Percentiles rank a stretch among this genome's conserved stretches.
These are phyloP conservation scores for Ornithorhynchus anatinus DNA, from an alignment of 2,113 vertebrate species.

Conservation along the genomic window DNA sequence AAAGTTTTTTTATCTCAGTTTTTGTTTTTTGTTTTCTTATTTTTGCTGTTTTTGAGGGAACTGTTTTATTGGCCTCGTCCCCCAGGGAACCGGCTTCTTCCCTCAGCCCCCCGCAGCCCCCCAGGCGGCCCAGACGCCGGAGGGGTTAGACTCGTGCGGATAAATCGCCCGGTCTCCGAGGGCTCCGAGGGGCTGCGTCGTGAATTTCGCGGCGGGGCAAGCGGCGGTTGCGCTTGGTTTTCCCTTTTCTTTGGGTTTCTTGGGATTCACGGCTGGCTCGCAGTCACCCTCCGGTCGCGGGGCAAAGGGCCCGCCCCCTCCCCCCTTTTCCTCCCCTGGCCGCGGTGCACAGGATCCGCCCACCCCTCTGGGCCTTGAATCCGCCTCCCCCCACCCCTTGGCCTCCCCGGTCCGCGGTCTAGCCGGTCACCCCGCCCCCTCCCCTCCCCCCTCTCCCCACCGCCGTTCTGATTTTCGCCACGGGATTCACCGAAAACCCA, in stretches of 20 bases:
- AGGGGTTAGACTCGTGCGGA: too few species aligned
- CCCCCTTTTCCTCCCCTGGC: too few species aligned
- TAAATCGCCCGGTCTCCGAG: too few species aligned
- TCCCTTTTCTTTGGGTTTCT: conserved; percentile 61
- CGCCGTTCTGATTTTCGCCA: conserved; percentile 61
- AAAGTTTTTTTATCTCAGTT: too few species aligned
- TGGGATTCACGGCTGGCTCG: conserved; percentile 61
- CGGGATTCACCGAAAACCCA: conserved; percentile 51
- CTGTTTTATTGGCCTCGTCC: too few species aligned
- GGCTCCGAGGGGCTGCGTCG: not conserved
- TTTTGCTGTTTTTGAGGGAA: too few species aligned
- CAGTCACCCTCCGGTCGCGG: conserved; percentile 56
- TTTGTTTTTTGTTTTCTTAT: too few species aligned
- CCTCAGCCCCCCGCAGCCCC: not conserved
- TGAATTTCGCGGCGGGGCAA: conserved; percentile 19
- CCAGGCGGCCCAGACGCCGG: too few species aligned
- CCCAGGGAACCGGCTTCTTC: conserved; percentile 19
- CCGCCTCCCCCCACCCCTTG: not conserved
- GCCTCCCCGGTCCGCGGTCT: not conserved
- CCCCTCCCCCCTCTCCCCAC: conserved; percentile 55
- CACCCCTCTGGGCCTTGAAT: not conserved
- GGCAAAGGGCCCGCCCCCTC: too few species aligned
- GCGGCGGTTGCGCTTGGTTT: conserved; percentile 40
- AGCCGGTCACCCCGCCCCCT: too few species aligned
- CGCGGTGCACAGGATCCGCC: not conserved